Base-by-base conservation (phyloP, 2,113 vertebrate species). In the Rhynchopsitta pachyrhyncha region DNA sequence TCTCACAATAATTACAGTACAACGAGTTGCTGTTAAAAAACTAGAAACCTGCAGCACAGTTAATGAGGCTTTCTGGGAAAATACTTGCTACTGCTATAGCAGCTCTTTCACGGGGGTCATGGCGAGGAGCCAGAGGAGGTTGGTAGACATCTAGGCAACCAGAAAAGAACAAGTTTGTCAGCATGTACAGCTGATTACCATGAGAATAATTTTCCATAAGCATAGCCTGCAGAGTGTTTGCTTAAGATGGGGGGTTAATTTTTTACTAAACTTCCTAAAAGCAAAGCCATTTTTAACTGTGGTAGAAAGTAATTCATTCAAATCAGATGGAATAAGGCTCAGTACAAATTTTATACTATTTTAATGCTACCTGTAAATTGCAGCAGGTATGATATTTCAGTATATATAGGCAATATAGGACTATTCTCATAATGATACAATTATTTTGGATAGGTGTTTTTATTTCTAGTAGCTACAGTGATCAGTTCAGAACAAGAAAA, bases 131-230 rank as follows among this genome's bases (percentile, higher is more conserved):
- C 95, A 96, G 88, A 66, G 91, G 88, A 93, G 95, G 91, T 50
- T 91, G 92, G 67, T 94, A 92, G 62, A 93, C 59, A 96, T 96
- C 95, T 93, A 95, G 93, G 96, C 97, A 97, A 97, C 89, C 86
- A 94, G 96, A 96, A 96, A 93, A 97, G 97, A 98, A 97, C 90
- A 96, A 97, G 92, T 90, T 86, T 94, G 97, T 98, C 97, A 97
- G 97, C 97, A 94, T 97, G 94, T 95, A 93, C 92, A 97, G 92
- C 94, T 96, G 96, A 98, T 98, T 97, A 97, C 81, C 2, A 9
- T 90, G 76, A 93, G 97, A 95, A 97, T 97, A 93, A 93, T 93
- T 97, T 96, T 95, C 92, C 95, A 89, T 91, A 93, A 94, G 80
- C 49, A 53, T 76, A 91, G 52, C 80, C 74, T 92, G 63, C 67